Base-by-base conservation (phyloP, 1,140 invertebrate species). In the Zaprionus nigranus region DNA sequence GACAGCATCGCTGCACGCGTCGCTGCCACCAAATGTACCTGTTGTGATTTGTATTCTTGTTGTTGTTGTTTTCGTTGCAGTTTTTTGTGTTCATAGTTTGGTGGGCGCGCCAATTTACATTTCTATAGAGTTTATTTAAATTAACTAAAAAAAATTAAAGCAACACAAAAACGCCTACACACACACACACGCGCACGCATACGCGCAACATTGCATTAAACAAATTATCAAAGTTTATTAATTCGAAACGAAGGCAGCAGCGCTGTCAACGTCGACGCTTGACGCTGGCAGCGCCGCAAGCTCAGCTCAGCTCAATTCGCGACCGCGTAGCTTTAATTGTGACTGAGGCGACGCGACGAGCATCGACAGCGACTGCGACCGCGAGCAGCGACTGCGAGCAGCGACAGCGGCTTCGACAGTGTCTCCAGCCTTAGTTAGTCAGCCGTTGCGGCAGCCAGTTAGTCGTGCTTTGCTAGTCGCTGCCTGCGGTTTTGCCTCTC, bases 381-480 rank as follows among this genome's bases (percentile, higher is more conserved):
- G n/a, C 40, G n/a, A 40, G 6, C 46, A 43, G 46, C 58, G 56
- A 34, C 67, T 12, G 67, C 34, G 58, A 40, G 59, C 69, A 2
- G 38, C 36, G 62, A 34, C 78, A 2, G 30, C 64, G 53, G 11
- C 78, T 46, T 36, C 38, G 57, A 46, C 72, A 49, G 17, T 56
- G 57, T 57, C 74, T 72, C 26, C 40, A 76, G 82, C 66, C 77
- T 86, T 87, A 86, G 83, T 80, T 79, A 69, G 79, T 80, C 72
- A 82, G 79, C 81, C 70, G 65, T 67, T 63, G 81, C 82, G 74
- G 78, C 85, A 78, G 78, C 67, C 85, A 88, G 84, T 88, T 87
- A 87, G 84, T 87, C 81, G 78, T 87, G 81, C 78, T 88, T 87
- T 81, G 85, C 78, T 84, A 87, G 84, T 87, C 82, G 77, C 72